Evolutionary conservation across 2,113 vertebrate genomes (phyloP).

Genomic region (Eulacestoma nigropectus): DNA sequence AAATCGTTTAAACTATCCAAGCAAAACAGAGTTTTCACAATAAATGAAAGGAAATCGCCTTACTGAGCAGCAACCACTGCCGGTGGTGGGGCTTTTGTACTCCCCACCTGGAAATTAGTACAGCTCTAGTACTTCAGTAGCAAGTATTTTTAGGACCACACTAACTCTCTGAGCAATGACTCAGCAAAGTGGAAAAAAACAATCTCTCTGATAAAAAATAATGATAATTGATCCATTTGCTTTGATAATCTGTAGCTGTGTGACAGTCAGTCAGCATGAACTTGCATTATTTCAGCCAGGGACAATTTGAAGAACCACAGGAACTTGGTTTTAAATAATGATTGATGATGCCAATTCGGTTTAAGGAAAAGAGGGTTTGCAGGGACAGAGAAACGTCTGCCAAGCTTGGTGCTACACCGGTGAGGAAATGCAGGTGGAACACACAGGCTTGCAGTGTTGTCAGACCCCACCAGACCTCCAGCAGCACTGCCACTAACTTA

Average conservation of each 20-base stretch:
- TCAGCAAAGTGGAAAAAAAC: not conserved
- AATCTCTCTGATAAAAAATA: not conserved
- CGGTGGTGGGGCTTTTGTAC: not conserved
- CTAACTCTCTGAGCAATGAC: not conserved
- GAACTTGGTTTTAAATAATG: slow-evolving; percentile 7
- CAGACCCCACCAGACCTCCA: not conserved
- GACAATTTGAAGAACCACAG: not conserved
- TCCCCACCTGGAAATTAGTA: slow-evolving; percentile 39
- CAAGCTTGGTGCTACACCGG: not conserved
- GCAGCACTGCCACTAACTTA: not conserved
- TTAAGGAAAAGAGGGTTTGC: not conserved
- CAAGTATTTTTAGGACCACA: slow-evolving; percentile 29
- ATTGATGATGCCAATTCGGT: not conserved
- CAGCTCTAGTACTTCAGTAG: not conserved
- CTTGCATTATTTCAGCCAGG: not conserved
- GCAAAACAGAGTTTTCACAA: slow-evolving; percentile 67
- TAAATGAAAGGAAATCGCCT: slow-evolving; percentile 52
- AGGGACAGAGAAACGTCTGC: not conserved
- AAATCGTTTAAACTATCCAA: slow-evolving; percentile 49
- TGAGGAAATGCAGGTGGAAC: not conserved
- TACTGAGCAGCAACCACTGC: not conserved
- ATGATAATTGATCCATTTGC: not conserved
- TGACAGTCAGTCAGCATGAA: not conserved
- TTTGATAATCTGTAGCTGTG: not conserved
- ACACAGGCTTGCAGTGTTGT: fast-evolving